phyloP scores from a whole-genome alignment of 2,888 invertebrate species.

The Microctonus brassicae region DNA sequence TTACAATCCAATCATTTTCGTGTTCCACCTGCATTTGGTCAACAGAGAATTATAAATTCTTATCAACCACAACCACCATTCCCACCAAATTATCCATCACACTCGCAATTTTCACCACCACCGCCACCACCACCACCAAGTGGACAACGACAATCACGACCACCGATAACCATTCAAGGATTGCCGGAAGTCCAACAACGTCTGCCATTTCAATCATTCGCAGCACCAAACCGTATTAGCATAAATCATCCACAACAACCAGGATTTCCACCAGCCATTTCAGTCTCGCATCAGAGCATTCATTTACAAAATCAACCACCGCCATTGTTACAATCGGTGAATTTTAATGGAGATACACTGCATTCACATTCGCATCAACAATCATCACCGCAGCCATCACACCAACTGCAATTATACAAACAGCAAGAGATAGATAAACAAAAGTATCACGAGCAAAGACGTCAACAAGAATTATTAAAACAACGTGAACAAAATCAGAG shows the following conservation, averaged over 20 bases:
- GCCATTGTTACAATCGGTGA: conserved; percentile 40
- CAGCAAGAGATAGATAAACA: conserved; percentile 63
- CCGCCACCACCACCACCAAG: conserved; percentile 40
- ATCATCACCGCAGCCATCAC: conserved; percentile 44
- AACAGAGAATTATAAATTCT: conserved; percentile 63
- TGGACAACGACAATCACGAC: conserved; percentile 55
- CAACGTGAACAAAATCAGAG: conserved; percentile 56
- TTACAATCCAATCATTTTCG: conserved; percentile 57
- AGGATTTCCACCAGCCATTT: conserved; percentile 54
- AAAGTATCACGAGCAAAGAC: conserved; percentile 55
- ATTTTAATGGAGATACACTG: conserved; percentile 45
- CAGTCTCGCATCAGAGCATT: conserved; percentile 60
- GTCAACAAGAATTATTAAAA: conserved; percentile 55
- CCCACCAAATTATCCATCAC: conserved; percentile 47
- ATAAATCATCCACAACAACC: conserved; percentile 62
- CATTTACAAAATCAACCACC: conserved; percentile 56
- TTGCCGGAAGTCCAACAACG: conserved; percentile 64
- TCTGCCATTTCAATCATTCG: conserved; percentile 59
- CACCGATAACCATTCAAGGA: conserved; percentile 63
- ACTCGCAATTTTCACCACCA: conserved; percentile 47
- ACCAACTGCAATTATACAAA: conserved; percentile 51
- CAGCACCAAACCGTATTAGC: conserved; percentile 68
- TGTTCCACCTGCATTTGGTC: conserved; percentile 64
- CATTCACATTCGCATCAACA: conserved; percentile 44
- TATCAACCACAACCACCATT: conserved; percentile 67